Evolutionary conservation across 2,888 invertebrate species (phyloP).

Genomic region (Tortrix viridana): DNA sequence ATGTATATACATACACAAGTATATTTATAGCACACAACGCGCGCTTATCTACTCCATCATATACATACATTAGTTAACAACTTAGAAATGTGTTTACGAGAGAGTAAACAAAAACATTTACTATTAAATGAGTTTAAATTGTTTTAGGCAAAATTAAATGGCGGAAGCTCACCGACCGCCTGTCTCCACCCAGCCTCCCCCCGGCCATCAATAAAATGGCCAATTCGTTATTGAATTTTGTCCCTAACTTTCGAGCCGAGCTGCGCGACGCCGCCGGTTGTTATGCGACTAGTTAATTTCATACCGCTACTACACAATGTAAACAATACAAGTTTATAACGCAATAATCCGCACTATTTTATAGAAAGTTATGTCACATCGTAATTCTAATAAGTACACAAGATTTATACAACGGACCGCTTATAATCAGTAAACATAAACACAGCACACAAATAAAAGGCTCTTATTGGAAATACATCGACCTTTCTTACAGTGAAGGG

Average conservation of each 20-base stretch:
- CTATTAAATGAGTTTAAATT: conserved; percentile 50
- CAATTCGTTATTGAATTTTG: conserved; percentile 84
- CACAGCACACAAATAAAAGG: conserved; percentile 54
- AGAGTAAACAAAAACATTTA: conserved; percentile 65
- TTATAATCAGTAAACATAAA: conserved; percentile 65
- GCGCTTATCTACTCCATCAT: conserved; percentile 34
- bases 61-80: conserved; percentile 41
- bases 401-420: conserved; percentile 61
- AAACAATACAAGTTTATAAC: conserved; percentile 70
- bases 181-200: conserved; percentile 82
- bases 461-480: conserved; percentile 60
- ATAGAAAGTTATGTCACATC: conserved; percentile 82
- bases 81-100: conserved; percentile 47
- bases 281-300: conserved; percentile 72
- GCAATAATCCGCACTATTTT: conserved; percentile 58
- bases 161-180: conserved; percentile 76
- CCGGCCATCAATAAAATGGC: conserved; percentile 85
- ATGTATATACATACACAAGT: conserved; percentile 20
- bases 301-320: conserved; percentile 70
- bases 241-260: conserved; percentile 74
- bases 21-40: conserved; percentile 31
- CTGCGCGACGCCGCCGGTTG: conserved; percentile 79
- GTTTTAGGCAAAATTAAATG: conserved; percentile 67
- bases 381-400: conserved; percentile 61
- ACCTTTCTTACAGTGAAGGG: conserved; percentile 61